phyloP scores from a whole-genome alignment of 2,888 invertebrate species.

The Lithophane semibrunnea region DNA sequence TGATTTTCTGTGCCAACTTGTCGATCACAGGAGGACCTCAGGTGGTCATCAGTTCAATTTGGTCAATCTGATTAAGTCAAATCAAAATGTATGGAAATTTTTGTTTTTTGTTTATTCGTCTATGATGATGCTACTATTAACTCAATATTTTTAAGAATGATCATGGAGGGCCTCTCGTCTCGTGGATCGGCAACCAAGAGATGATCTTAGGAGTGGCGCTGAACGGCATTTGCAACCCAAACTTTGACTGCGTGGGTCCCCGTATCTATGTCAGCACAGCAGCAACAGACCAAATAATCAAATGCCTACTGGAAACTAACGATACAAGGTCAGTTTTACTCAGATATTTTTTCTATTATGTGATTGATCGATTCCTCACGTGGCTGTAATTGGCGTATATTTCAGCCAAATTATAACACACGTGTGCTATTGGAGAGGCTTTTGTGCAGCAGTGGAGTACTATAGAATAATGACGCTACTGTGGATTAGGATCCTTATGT shows the following conservation, averaged over 20 bases:
- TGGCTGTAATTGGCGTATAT: neutral
- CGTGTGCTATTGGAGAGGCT: neutral
- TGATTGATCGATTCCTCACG: neutral
- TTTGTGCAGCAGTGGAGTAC: neutral
- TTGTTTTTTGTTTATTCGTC: too few species aligned
- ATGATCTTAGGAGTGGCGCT: slow-evolving; percentile 52
- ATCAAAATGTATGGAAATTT: neutral
- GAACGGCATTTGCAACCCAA: slow-evolving; percentile 36
- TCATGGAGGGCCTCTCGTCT: slow-evolving; percentile 52
- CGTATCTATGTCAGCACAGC: slow-evolving; percentile 56
- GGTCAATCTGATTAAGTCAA: neutral
- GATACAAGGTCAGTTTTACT: slow-evolving; percentile 32
- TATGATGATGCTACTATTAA: neutral
- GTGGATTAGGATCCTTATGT: neutral
- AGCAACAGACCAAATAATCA: slow-evolving; percentile 42
- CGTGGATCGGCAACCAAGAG: slow-evolving; percentile 35
- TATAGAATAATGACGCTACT: neutral
- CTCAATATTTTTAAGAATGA: slow-evolving; percentile 42
- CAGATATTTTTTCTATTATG: neutral
- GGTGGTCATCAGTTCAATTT: neutral
- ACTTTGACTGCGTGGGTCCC: slow-evolving; percentile 44
- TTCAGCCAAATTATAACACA: neutral
- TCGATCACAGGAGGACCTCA: neutral
- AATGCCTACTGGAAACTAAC: slow-evolving; percentile 48
- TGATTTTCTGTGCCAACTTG: neutral